Conservation (phyloP, 64 coral and sea anemone species). For the Cladopsammia gracilis region DNA sequence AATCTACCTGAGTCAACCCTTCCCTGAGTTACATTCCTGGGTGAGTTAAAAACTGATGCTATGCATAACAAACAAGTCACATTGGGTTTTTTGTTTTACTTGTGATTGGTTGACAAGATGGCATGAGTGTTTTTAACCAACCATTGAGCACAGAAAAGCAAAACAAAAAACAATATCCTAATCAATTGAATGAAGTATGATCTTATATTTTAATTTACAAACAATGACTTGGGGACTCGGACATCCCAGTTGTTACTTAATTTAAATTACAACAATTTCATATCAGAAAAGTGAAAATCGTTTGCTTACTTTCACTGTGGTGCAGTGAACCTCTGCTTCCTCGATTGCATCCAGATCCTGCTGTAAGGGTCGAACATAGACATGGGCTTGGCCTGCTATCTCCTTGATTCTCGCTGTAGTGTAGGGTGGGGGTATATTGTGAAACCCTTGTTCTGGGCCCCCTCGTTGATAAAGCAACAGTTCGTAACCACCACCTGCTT, state of each 20-base stretch:
- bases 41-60: no score
- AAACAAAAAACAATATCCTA: background rate
- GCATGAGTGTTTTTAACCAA: no score
- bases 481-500: conserved; percentile 56
- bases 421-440: conserved; percentile 13
- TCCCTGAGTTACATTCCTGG: no score
- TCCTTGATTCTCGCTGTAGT: background rate
- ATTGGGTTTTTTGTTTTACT: no score
- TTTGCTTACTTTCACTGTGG: conserved; percentile 14
- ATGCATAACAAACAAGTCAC: no score
- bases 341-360: conserved; percentile 9
- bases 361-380: conserved; percentile 17
- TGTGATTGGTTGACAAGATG: no score
- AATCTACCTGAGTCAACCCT: no score
- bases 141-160: no score
- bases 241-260: conserved; percentile 2
- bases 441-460: background rate
- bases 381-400: background rate
- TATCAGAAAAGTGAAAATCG: conserved; percentile 3
- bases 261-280: background rate
- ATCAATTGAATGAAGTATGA: background rate
- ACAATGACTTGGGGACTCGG: conserved; percentile 11
- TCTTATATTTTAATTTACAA: background rate
- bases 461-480: conserved; percentile 38
- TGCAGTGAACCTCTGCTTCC: background rate